Percentiles rank a stretch among this genome's conserved stretches.
Conservation (phyloP, 1,140 invertebrate species). For the Drosophila kurseongensis region DNA sequence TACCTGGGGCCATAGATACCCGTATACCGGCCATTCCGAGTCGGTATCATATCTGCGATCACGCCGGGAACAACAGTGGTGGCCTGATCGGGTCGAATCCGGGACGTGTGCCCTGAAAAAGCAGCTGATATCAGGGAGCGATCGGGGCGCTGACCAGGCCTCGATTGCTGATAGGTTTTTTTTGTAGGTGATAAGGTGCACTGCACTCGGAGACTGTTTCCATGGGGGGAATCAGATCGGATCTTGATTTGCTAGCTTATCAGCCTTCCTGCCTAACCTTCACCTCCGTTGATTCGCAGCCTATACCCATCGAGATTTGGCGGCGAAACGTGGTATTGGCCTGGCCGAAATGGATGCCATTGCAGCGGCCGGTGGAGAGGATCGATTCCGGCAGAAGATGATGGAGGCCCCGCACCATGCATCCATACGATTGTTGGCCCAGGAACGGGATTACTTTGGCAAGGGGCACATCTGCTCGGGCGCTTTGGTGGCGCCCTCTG, state of each 20-base stretch:
- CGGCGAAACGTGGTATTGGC: constrained; percentile 34
- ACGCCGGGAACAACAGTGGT: constrained; percentile 2
- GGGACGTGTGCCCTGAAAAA: constrained; percentile 22
- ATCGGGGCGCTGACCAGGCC: constrained; percentile 31
- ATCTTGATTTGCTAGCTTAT: constrained; percentile 18
- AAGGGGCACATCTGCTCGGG: constrained; percentile 84
- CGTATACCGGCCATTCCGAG: no score
- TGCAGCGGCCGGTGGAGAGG: neutral
- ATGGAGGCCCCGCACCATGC: constrained; percentile 69
- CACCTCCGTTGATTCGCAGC: constrained; percentile 16
- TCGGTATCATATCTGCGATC: constrained; percentile 24
- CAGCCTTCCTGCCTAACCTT: constrained; percentile 15
- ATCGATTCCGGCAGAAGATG: constrained; percentile 3
- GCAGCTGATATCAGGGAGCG: constrained; percentile 20
- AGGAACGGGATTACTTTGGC: constrained; percentile 69
- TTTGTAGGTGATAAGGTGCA: constrained; percentile 17
- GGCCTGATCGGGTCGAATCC: constrained; percentile 29
- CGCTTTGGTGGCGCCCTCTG: constrained; percentile 79
- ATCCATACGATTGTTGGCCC: constrained; percentile 62
- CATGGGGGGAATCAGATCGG: constrained; percentile 30
- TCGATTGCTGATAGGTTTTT: constrained; percentile 15
- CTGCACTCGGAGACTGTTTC: constrained; percentile 45
- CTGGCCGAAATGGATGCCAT: constrained; percentile 34
- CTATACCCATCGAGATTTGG: constrained; percentile 52
- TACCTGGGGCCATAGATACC: constrained; percentile 10